Evolutionary conservation across 1,140 invertebrate species (phyloP).

Genomic region (Leptinotarsa texana): DNA sequence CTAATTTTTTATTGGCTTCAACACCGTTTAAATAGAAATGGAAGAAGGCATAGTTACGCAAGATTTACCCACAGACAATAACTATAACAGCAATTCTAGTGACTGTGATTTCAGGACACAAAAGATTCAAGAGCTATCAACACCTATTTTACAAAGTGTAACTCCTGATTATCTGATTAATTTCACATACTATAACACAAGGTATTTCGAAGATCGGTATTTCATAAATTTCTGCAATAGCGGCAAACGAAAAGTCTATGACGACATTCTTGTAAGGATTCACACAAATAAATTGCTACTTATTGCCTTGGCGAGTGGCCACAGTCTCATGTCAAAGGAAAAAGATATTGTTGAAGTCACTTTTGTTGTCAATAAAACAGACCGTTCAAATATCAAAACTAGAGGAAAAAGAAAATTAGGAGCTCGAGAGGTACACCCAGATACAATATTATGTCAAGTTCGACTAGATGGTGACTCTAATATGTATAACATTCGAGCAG

Average conservation of each 20-base stretch:
- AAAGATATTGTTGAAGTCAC: constrained; percentile 14
- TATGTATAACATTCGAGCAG: constrained; percentile 16
- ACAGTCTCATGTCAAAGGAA: not conserved
- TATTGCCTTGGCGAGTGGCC: constrained; percentile 4
- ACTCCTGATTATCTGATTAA: not conserved
- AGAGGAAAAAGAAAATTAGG: constrained; percentile 18
- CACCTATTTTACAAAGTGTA: not conserved
- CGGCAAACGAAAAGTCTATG: not conserved
- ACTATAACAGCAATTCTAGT: not conserved
- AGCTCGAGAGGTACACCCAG: not conserved
- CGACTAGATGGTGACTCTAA: constrained; percentile 6
- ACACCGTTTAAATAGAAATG: not conserved
- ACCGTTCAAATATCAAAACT: not conserved
- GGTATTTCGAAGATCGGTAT: constrained; percentile 21
- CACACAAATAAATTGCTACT: constrained; percentile 23
- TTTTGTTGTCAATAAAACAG: constrained; percentile 16
- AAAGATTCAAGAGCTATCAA: constrained; percentile 36
- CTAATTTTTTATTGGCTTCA: too few relatives aligned
- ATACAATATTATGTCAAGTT: constrained; percentile 23
- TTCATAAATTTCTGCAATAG: constrained; percentile 7
- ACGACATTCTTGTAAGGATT: constrained; percentile 14
- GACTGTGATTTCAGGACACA: not conserved
- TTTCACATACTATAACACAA: constrained; percentile 15
- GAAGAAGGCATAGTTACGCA: not conserved
- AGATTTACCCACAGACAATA: not conserved